Percentiles rank a stretch among this genome's conserved stretches.
Evolutionary conservation across 2,797 vertebrate species (phyloP).

Genomic region (Coregonus ussuriensis): DNA sequence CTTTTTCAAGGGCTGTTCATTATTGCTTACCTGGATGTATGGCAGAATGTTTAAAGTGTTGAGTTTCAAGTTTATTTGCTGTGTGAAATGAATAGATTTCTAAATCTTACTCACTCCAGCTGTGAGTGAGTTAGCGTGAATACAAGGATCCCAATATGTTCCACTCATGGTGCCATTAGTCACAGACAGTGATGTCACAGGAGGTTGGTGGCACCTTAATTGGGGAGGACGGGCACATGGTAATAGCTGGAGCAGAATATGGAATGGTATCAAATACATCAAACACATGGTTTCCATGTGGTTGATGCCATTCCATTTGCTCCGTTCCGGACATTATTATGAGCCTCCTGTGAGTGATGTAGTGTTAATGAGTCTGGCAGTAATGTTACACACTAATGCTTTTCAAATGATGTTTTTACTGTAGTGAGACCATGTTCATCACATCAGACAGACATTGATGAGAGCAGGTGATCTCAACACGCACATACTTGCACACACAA

Average conservation of each 20-base stretch:
- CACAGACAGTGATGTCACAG: neutral
- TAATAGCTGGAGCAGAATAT: no score
- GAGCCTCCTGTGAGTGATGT: no score
- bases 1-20: constrained; percentile 44
- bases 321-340: no score
- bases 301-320: no score
- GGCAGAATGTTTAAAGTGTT: neutral
- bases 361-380: neutral
- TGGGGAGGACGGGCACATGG: no score
- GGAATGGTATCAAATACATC: no score
- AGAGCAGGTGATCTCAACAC: neutral
- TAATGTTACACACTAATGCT: neutral
- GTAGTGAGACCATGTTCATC: neutral
- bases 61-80: neutral
- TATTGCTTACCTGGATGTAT: constrained; percentile 29
- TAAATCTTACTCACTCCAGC: neutral
- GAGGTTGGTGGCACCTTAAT: no score
- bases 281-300: no score
- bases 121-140: constrained; percentile 4
- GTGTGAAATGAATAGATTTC: neutral
- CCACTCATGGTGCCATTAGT: neutral
- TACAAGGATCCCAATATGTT: neutral
- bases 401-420: neutral
- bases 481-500: constrained; percentile 6
- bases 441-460: constrained; percentile 17